Conservation (phyloP, 2,113 vertebrate genomes). For the Rhea pennata region DNA sequence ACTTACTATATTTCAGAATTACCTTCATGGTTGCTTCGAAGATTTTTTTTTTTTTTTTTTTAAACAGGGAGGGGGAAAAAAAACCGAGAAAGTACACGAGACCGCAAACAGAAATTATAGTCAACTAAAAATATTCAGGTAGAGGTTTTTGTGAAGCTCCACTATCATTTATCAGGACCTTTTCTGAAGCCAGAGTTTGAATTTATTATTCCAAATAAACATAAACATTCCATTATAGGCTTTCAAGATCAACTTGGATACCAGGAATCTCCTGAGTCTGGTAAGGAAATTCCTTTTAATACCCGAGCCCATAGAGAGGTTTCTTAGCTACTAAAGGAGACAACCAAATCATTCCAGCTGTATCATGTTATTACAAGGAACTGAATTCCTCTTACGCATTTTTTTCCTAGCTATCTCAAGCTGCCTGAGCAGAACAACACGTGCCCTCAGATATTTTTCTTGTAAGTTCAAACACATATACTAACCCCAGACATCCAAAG, state of each 20-base stretch:
- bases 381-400: background rate
- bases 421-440: background rate
- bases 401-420: background rate
- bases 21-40: background rate
- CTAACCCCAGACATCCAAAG: background rate
- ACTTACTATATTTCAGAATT: background rate
- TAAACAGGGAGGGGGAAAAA: background rate
- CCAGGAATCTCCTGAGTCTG: constrained; percentile 43
- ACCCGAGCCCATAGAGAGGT: background rate
- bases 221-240: background rate
- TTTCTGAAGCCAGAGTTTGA: background rate
- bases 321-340: constrained; percentile 14
- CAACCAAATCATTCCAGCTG: constrained; percentile 10
- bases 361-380: background rate
- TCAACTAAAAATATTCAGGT: background rate
- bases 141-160: background rate
- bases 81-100: background rate
- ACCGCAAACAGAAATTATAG: background rate
- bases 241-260: constrained; percentile 8
- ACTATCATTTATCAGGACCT: background rate
- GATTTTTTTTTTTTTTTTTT: background rate
- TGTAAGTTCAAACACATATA: background rate
- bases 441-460: background rate
- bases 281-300: constrained; percentile 62
- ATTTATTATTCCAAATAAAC: constrained; percentile 15